phyloP scores from a whole-genome alignment of 92 coral and sea anemone species.

The Bergia puertoricense region DNA sequence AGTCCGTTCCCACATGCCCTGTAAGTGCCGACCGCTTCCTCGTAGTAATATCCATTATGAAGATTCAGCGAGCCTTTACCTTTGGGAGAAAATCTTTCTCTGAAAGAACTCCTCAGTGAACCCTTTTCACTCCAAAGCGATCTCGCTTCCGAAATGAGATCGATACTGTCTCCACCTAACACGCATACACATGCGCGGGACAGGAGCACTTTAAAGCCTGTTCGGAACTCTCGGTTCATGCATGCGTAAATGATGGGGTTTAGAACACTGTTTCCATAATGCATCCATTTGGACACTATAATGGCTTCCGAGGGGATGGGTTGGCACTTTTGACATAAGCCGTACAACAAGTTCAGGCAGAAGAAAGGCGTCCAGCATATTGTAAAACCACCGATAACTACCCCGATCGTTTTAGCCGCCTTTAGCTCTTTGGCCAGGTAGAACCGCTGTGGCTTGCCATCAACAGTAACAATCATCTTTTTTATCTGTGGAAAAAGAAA shows the following conservation, averaged over 20 bases:
- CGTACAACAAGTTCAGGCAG: conserved; percentile 78
- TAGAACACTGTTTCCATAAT: conserved; percentile 93
- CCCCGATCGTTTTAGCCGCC: conserved; percentile 95
- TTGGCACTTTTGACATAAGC: conserved; percentile 62
- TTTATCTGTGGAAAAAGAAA: conserved; percentile 49
- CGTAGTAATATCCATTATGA: conserved; percentile 15
- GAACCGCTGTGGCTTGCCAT: conserved; percentile 88
- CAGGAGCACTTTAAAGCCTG: conserved; percentile 84
- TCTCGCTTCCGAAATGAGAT: conserved; percentile 59
- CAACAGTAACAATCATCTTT: conserved; percentile 82
- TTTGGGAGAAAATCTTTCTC: conserved; percentile 40
- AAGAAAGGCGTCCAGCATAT: conserved; percentile 98
- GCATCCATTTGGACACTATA: conserved; percentile 93
- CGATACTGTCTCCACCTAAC: conserved; percentile 70
- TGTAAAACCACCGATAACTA: conserved; percentile 90
- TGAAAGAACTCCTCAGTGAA: conserved; percentile 49
- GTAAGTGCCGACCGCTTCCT: conserved; percentile 17
- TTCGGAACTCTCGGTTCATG: conserved; percentile 93
- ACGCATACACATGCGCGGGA: conserved; percentile 71
- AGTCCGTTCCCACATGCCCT: conserved; percentile 4
- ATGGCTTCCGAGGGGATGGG: conserved; percentile 80
- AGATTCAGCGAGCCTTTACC: conserved; percentile 47
- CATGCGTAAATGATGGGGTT: conserved; percentile 95
- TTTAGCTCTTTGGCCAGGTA: conserved; percentile 85
- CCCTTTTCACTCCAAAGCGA: conserved; percentile 68